A percentile compares a stretch with the other conserved stretches of the same genome.
These are phyloP conservation scores for Siphonodentalium dalli DNA, from an alignment of 2,888 invertebrate genomes.

Conservation along the genomic window DNA sequence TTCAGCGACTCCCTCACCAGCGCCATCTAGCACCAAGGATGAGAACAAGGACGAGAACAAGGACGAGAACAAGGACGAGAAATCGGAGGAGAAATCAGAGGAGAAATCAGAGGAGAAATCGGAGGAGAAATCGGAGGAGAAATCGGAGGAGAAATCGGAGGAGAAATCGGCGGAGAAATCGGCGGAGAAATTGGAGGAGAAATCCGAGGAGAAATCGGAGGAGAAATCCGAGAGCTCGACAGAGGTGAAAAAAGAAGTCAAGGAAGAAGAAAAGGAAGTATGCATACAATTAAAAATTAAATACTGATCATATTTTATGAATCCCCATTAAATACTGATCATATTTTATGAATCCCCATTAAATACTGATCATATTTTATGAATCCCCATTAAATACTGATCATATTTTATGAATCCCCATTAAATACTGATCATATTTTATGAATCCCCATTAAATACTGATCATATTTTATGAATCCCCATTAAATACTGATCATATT, in stretches of 20 bases:
- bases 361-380: no score
- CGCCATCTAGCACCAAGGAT: conserved; percentile 66
- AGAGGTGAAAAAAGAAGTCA: conserved; percentile 13
- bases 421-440: no score
- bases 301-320: no score
- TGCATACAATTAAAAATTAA: no score
- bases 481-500: no score
- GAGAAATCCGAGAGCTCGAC: conserved; percentile 24
- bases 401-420: no score
- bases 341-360: no score
- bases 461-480: no score
- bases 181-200: conserved; percentile 1
- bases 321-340: no score
- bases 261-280: no score
- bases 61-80: conserved; percentile 25
- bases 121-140: conserved; percentile 21
- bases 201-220: conserved; percentile 17
- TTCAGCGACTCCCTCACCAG: conserved; percentile 21
- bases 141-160: conserved; percentile 23
- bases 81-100: conserved; percentile 20
- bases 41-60: conserved; percentile 38
- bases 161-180: conserved; percentile 16
- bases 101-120: conserved; percentile 41
- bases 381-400: no score
- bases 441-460: no score